Conservation (phyloP, 2,113 vertebrate genomes). For the Electrona antarctica region DNA sequence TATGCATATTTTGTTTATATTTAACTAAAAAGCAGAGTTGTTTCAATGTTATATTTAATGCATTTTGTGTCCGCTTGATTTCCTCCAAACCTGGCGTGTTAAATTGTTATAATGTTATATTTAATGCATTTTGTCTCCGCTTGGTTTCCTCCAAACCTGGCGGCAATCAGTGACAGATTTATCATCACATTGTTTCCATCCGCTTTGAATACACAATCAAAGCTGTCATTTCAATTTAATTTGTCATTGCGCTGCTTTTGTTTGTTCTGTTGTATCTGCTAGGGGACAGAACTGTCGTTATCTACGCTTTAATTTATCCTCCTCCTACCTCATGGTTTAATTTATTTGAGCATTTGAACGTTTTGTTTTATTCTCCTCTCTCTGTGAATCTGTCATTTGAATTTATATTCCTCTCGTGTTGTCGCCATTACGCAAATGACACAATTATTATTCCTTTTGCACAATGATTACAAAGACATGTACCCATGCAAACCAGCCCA, state of each 20-base stretch:
- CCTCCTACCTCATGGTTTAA: neutral
- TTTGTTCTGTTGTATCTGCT: neutral
- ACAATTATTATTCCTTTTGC: constrained; percentile 32
- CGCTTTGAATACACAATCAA: neutral
- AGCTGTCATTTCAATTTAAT: neutral
- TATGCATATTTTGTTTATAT: constrained; percentile 65
- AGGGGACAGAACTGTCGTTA: too few relatives aligned
- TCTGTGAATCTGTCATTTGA: constrained; percentile 20
- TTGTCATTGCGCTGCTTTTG: neutral
- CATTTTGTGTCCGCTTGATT: constrained; percentile 33
- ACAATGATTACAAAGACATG: constrained; percentile 26
- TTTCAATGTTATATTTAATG: constrained; percentile 56
- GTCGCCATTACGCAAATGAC: neutral
- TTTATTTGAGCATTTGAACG: neutral
- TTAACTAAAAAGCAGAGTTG: neutral
- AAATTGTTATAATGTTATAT: constrained; percentile 54
- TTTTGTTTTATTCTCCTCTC: neutral
- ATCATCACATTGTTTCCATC: neutral
- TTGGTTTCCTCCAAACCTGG: too few relatives aligned
- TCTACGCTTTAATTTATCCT: too few relatives aligned
- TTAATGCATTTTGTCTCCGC: constrained; percentile 49
- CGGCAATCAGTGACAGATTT: constrained; percentile 16
- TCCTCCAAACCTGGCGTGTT: too few relatives aligned
- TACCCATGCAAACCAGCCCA: neutral
- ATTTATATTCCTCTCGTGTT: constrained; percentile 2